A percentile compares a stretch with the other conserved stretches of the same genome.
Conservation (phyloP, 30 jellyfish, hydroid and myxozoan genomes). For the Cassiopea xamachana region DNA sequence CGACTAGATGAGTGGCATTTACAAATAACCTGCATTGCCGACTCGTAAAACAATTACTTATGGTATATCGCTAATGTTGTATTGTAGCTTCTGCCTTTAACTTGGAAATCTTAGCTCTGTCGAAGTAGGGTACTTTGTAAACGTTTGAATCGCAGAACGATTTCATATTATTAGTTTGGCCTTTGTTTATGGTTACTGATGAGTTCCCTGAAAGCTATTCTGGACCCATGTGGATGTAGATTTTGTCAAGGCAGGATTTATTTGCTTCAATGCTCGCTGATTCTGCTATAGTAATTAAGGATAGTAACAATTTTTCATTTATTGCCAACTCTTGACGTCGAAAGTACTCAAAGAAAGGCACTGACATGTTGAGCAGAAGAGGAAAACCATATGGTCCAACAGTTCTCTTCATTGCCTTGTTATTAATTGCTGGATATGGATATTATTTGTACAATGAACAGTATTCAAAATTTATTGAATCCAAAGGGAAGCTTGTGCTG, state of each 20-base stretch:
- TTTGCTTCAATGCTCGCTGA: no score
- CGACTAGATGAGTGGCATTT: background rate
- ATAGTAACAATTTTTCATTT: no score
- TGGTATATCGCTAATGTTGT: background rate
- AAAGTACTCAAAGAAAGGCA: background rate
- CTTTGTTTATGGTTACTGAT: no score
- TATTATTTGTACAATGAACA: constrained; percentile 67
- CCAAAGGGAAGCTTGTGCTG: constrained; percentile 44
- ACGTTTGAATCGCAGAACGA: no score
- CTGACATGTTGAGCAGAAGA: constrained; percentile 57
- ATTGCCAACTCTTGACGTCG: background rate
- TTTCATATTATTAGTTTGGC: no score
- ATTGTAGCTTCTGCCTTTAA: background rate
- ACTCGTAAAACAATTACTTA: background rate
- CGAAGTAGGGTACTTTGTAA: no score
- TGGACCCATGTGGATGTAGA: no score
- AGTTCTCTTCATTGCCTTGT: background rate
- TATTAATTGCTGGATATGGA: constrained; percentile 61
- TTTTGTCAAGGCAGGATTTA: no score
- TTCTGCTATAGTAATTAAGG: no score
- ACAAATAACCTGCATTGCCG: background rate
- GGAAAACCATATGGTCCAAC: constrained; percentile 69
- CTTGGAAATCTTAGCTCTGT: background rate
- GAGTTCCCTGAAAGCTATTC: no score
- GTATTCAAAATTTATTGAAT: constrained; percentile 1